Conservation (phyloP, 2,888 invertebrate genomes). For the Meghimatium bilineatum region DNA sequence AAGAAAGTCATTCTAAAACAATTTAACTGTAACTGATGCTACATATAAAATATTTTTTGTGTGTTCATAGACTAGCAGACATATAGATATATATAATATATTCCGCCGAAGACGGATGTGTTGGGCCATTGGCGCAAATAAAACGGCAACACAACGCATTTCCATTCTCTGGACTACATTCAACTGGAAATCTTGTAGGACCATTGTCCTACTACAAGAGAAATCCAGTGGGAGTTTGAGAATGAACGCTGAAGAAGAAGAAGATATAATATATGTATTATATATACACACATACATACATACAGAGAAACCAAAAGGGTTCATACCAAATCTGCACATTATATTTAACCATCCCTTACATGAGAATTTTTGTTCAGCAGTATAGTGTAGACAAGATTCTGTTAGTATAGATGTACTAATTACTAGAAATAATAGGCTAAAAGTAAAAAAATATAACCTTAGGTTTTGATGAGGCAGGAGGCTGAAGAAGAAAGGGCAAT, state of each 20-base stretch:
- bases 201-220: too few relatives aligned
- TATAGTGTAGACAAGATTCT: not conserved
- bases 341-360: not conserved
- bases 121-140: too few relatives aligned
- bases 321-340: not conserved
- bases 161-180: too few relatives aligned
- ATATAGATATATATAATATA: too few relatives aligned
- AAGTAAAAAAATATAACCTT: conserved; percentile 31
- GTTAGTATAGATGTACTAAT: not conserved
- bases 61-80: not conserved
- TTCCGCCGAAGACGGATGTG: too few relatives aligned
- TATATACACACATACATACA: not conserved
- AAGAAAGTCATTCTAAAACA: too few relatives aligned
- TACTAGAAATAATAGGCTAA: not conserved
- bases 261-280: not conserved
- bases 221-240: too few relatives aligned
- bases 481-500: conserved; percentile 39
- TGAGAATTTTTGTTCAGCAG: not conserved
- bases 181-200: too few relatives aligned
- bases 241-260: too few relatives aligned
- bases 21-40: not conserved
- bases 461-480: conserved; percentile 25
- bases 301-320: not conserved
- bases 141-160: too few relatives aligned
- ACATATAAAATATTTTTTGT: not conserved